These are phyloP conservation scores for Coelopa pilipes DNA, from an alignment of 2,888 invertebrate genomes.

Conservation along the genomic window DNA sequence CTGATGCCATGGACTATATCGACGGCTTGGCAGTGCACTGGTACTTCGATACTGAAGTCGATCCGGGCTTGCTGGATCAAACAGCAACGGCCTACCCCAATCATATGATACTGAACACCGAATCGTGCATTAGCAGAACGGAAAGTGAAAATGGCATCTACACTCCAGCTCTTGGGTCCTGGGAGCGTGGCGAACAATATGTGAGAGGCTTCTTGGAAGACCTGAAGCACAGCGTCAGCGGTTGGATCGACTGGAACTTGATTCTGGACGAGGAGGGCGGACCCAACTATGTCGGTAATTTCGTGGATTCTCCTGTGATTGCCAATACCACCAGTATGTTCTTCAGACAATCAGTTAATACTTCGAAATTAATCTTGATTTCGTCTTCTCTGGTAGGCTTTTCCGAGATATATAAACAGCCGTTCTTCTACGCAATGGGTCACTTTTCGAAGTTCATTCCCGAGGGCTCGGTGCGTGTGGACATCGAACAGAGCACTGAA, in stretches of 20 bases:
- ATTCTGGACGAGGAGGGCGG: slow-evolving; percentile 79
- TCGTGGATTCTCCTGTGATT: slow-evolving; percentile 81
- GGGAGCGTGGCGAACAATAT: slow-evolving; percentile 78
- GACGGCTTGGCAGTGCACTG: slow-evolving; percentile 86
- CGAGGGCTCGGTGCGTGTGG: slow-evolving; percentile 69
- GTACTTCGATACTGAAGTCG: slow-evolving; percentile 76
- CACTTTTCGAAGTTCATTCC: slow-evolving; percentile 82
- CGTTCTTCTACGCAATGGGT: slow-evolving; percentile 85
- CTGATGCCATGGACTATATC: slow-evolving; percentile 72
- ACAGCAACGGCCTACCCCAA: slow-evolving; percentile 73
- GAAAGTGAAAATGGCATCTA: slow-evolving; percentile 66
- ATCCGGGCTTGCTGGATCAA: slow-evolving; percentile 70
- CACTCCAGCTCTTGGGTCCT: slow-evolving; percentile 77
- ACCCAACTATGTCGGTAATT: slow-evolving; percentile 74
- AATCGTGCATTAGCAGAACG: slow-evolving; percentile 75
- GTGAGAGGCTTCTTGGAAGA: slow-evolving; percentile 76
- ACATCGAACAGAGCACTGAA: slow-evolving; percentile 55
- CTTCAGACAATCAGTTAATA: no score
- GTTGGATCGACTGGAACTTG: slow-evolving; percentile 94
- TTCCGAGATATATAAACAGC: slow-evolving; percentile 88
- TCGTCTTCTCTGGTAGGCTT: slow-evolving; percentile 47
- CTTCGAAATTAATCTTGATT: no score
- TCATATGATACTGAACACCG: slow-evolving; percentile 81
- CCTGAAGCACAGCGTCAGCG: slow-evolving; percentile 78
- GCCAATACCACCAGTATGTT: slow-evolving; percentile 57